These are phyloP conservation scores for Thelaira solivaga DNA, from an alignment of 2,888 invertebrate genomes.

Conservation along the genomic window DNA sequence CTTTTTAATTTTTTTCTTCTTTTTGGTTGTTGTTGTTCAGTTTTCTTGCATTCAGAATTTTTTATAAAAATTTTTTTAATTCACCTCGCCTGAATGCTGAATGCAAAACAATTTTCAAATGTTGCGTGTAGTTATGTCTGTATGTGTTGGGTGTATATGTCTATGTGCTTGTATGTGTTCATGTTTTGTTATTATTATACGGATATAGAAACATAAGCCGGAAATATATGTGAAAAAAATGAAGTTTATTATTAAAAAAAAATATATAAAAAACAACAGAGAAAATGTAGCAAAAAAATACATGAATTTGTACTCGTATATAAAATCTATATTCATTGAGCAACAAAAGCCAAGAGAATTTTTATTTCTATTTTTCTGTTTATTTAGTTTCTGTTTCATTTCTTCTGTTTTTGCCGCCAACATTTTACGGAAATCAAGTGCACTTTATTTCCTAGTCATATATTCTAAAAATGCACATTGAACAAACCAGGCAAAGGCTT, in stretches of 20 bases:
- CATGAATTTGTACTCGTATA: neutral
- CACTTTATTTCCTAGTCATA: constrained; percentile 62
- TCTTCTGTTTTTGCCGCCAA: constrained; percentile 47
- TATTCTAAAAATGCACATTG: constrained; percentile 52
- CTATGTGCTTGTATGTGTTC: neutral
- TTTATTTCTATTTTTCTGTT: constrained; percentile 39
- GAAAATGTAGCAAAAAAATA: neutral
- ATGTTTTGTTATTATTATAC: constrained; percentile 43
- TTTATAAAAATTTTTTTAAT: constrained; percentile 3
- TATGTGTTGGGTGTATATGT: no score
- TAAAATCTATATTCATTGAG: constrained; percentile 45
- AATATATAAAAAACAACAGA: neutral
- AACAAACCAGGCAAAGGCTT: constrained; percentile 17
- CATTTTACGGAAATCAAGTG: constrained; percentile 59
- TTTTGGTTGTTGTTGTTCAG: constrained; percentile 30
- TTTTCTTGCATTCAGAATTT: constrained; percentile 20
- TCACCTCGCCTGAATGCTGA: neutral
- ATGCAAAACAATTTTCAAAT: constrained; percentile 35
- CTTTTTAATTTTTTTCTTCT: no score
- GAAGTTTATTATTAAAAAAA: constrained; percentile 51
- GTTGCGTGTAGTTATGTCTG: no score
- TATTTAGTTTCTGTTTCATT: constrained; percentile 51
- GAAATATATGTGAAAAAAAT: constrained; percentile 62
- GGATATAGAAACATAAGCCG: constrained; percentile 64
- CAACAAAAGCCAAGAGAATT: constrained; percentile 52